Evolutionary conservation across 30 jellyfish, hydroid and myxozoan genomes (phyloP).

Genomic region (Aurelia coerulea): DNA sequence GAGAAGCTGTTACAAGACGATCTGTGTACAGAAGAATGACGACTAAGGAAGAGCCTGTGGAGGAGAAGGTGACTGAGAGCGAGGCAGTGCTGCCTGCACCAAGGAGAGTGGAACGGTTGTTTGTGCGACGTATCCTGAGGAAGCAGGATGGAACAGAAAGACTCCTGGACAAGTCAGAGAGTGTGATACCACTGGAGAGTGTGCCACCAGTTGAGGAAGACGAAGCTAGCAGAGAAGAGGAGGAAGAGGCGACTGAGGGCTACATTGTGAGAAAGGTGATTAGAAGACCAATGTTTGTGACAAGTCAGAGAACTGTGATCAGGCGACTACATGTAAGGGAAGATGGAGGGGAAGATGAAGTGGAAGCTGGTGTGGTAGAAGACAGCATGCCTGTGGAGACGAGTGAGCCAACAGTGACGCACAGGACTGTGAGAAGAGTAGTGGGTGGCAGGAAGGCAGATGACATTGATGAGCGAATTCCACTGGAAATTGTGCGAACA

Average conservation of each 20-base stretch:
- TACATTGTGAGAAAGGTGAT: constrained; percentile 59
- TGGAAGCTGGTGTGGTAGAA: constrained; percentile 57
- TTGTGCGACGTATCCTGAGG: constrained; percentile 75
- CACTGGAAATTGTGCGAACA: constrained; percentile 67
- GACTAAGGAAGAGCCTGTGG: background rate
- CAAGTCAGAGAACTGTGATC: constrained; percentile 76
- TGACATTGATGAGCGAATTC: constrained; percentile 52
- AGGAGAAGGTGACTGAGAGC: constrained; percentile 46
- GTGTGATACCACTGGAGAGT: constrained; percentile 23
- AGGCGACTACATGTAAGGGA: constrained; percentile 24
- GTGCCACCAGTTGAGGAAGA: constrained; percentile 20
- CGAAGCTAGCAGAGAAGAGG: constrained; percentile 19
- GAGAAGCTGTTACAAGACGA: constrained; percentile 20
- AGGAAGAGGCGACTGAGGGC: constrained; percentile 8
- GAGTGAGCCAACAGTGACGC: constrained; percentile 56
- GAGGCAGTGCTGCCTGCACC: constrained; percentile 7
- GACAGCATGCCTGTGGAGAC: constrained; percentile 34
- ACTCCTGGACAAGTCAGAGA: constrained; percentile 20
- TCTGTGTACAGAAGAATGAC: constrained; percentile 13
- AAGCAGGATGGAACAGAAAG: constrained; percentile 78
- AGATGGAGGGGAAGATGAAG: constrained; percentile 51
- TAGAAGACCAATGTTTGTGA: constrained; percentile 73
- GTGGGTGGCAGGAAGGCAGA: constrained; percentile 29
- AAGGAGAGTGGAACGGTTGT: constrained; percentile 76
- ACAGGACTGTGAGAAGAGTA: constrained; percentile 71